Percentiles rank a stretch among this genome's conserved stretches.
These are phyloP conservation scores for Nemoura dubitans DNA, from an alignment of 2,888 invertebrate species.

Conservation along the genomic window DNA sequence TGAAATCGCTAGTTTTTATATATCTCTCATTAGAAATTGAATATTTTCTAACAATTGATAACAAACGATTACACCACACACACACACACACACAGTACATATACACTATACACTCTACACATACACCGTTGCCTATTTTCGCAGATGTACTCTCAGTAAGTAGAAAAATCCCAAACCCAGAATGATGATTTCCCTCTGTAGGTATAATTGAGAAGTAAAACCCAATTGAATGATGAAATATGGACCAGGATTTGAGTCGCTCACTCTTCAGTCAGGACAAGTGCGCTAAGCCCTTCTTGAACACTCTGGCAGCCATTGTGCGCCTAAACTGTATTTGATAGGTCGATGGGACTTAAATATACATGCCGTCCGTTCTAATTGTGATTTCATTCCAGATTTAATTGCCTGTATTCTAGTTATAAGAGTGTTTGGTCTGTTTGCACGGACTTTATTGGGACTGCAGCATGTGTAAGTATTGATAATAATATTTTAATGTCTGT, in stretches of 20 bases:
- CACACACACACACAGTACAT: too few relatives aligned
- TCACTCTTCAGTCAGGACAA: not conserved
- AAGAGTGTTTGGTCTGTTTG: not conserved
- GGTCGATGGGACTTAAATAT: not conserved
- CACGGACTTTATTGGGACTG: not conserved
- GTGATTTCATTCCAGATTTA: conserved; percentile 7
- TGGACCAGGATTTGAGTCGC: conserved; percentile 12
- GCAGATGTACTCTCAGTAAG: not conserved
- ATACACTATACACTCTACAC: too few relatives aligned
- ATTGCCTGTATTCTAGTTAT: not conserved
- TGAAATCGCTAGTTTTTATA: too few relatives aligned
- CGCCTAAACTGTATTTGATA: conserved; percentile 4
- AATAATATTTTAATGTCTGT: not conserved
- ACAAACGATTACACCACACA: too few relatives aligned
- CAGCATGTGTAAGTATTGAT: not conserved
- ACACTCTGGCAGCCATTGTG: not conserved
- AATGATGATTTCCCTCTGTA: not conserved
- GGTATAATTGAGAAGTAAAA: not conserved
- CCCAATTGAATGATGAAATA: conserved; percentile 4
- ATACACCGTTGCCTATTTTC: not conserved
- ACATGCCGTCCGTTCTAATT: not conserved
- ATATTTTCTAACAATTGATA: too few relatives aligned
- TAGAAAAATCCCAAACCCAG: not conserved
- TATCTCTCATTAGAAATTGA: too few relatives aligned
- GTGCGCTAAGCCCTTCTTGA: not conserved